Conservation (phyloP, 2,797 vertebrate species). For the Macrochelys suwanniensis region DNA sequence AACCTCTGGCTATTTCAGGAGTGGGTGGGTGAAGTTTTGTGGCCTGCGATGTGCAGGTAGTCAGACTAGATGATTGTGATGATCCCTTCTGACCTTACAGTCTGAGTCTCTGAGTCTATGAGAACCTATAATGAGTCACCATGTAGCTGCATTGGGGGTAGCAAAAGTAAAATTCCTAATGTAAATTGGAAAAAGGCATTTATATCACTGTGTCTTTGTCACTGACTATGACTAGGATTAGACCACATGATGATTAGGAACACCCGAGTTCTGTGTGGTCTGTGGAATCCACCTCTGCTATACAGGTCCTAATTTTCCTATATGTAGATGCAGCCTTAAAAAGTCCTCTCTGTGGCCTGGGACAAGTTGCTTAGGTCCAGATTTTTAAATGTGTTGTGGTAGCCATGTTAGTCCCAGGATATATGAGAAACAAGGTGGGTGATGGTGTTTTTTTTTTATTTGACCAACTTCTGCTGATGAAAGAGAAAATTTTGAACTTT, state of each 20-base stretch:
- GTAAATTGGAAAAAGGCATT: background rate
- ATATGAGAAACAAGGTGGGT: background rate
- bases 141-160: background rate
- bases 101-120: background rate
- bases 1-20: too few relatives aligned
- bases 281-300: background rate
- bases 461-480: background rate
- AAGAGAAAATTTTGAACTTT: background rate
- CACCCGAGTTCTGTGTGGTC: background rate
- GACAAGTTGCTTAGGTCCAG: too few relatives aligned
- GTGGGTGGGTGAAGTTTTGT: too few relatives aligned
- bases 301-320: background rate
- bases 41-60: too few relatives aligned
- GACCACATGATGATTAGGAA: background rate
- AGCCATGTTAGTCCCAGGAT: background rate
- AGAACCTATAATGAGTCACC: background rate
- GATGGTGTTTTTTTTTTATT: background rate
- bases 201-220: background rate
- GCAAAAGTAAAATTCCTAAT: background rate
- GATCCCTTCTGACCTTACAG: too few relatives aligned
- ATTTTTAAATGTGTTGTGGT: background rate
- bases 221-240: background rate
- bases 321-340: background rate
- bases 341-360: background rate
- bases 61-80: too few relatives aligned